Conservation (phyloP, 2,113 vertebrate species). For the Phaethon lepturus region DNA sequence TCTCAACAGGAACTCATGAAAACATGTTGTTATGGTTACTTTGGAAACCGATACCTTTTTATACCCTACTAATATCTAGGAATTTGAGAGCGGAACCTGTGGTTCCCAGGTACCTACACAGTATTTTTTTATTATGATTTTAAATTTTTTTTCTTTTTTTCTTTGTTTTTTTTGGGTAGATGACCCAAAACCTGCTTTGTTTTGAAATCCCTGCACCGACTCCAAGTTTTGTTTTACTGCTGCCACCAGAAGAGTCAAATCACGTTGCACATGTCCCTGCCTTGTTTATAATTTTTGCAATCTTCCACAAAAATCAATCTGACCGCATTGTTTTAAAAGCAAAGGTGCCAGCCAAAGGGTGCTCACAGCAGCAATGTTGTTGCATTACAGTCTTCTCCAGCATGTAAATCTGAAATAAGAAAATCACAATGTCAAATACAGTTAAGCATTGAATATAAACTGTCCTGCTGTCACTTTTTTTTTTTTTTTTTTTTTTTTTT, state of each 20-base stretch:
- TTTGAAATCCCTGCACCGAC: not conserved
- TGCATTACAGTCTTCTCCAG: not conserved
- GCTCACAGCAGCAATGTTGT: not conserved
- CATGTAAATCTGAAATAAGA: slow-evolving; percentile 7
- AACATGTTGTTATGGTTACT: slow-evolving; percentile 58
- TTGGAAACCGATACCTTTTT: not conserved
- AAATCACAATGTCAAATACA: not conserved
- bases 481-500: not conserved
- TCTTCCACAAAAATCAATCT: not conserved
- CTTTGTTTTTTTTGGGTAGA: not conserved
- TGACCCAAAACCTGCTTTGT: slow-evolving; percentile 13
- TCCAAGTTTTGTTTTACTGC: slow-evolving; percentile 12
- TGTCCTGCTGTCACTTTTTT: not conserved
- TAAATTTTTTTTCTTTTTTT: not conserved
- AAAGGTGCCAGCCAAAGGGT: not conserved
- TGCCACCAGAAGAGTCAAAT: not conserved
- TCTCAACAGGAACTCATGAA: slow-evolving; percentile 56
- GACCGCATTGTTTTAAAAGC: not conserved
- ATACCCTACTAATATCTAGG: not conserved
- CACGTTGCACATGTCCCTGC: not conserved
- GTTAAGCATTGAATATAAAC: slow-evolving; percentile 11
- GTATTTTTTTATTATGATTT: not conserved
- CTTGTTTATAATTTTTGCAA: not conserved
- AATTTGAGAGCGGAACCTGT: slow-evolving; percentile 21
- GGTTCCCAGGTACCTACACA: not conserved